Base-by-base conservation (phyloP, 2,888 invertebrate genomes). In the Danaus chrysippus region DNA sequence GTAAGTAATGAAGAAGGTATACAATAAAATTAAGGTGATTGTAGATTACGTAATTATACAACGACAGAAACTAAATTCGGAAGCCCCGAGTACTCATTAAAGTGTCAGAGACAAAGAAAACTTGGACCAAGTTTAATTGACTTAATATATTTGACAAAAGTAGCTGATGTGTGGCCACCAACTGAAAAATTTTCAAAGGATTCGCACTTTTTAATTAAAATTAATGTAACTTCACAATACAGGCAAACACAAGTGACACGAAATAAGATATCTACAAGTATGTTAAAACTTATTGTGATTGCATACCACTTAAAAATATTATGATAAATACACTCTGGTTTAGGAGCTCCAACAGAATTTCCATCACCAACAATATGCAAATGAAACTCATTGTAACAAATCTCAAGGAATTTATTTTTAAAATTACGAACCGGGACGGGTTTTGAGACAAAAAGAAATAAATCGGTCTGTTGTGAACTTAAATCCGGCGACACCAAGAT, bases 351-450 rank as follows among this genome's bases (percentile, higher is more conserved):
- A 67, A 68, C 57, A 70, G 76, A 76, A 76, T 77, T 77, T 79
- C 73, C 71, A 70, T 77, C 78, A 74, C 76, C 76, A 76, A 76
- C 74, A 71, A 76, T 78, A 86, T 87, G 86, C 83, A 87, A 87
- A 87, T 87, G 82, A 84, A 86, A 86, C 86, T 87, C 86, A 86
- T 86, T 88, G 87, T 87, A 81, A 80, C 79, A 78, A 85, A 86
- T 84, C 87, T 86, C 84, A 83, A 76, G 86, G 86, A 86, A 86
- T 86, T 86, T 87, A 87, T 84, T 84, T 78, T 77, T 77, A 81
- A 86, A 86, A 87, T 70, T 34, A 34, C 73, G 75, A 71, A 77
- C 79, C 77, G 76, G 77, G 81, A 82, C 80, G 75, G 23, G 70
- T 70, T 71, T 70, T 67, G 72, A 73, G 71, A 81, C 81, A 81